phyloP scores from a whole-genome alignment of 2,797 vertebrate species.

The Microctenopoma stevenorrisi region DNA sequence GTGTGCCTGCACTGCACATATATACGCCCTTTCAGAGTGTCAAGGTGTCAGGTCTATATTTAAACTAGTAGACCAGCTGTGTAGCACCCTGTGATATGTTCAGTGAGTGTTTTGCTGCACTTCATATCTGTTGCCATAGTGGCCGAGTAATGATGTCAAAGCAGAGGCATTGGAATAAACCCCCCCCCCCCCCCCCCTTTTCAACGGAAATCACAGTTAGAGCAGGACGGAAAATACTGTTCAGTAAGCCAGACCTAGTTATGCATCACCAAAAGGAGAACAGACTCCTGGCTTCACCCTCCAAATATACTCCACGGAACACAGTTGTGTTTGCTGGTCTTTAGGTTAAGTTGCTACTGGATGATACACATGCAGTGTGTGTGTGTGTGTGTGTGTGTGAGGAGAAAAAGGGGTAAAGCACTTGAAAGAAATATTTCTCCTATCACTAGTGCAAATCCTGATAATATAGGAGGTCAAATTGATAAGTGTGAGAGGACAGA shows the following conservation, averaged over 20 bases:
- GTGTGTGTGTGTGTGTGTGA: background rate
- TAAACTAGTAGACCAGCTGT: conserved; percentile 70
- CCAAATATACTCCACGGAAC: conserved; percentile 31
- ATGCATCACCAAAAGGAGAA: conserved; percentile 48
- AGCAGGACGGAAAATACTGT: conserved; percentile 66
- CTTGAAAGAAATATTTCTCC: conserved; percentile 39
- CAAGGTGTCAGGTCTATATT: conserved; percentile 68
- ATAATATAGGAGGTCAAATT: conserved; percentile 30
- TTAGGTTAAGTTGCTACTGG: conserved; percentile 20
- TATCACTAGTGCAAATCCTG: conserved; percentile 11
- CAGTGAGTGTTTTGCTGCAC: conserved; percentile 74
- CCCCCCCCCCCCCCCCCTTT: conserved; percentile 58
- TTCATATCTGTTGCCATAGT: conserved; percentile 74
- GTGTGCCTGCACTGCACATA: background rate
- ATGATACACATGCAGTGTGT: conserved; percentile 12
- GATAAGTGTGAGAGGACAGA: conserved; percentile 30
- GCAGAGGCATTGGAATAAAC: conserved; percentile 66
- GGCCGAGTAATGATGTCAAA: conserved; percentile 75
- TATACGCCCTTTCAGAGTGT: conserved; percentile 28
- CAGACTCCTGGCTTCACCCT: conserved; percentile 42
- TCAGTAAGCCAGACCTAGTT: conserved; percentile 56
- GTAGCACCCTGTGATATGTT: conserved; percentile 53
- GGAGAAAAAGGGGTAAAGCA: conserved; percentile 3
- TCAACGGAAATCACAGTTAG: conserved; percentile 58
- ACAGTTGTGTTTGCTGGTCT: conserved; percentile 29